A percentile compares a stretch with the other conserved stretches of the same genome.
Conservation (phyloP, 2,113 vertebrate genomes). For the Synchiropus splendidus region DNA sequence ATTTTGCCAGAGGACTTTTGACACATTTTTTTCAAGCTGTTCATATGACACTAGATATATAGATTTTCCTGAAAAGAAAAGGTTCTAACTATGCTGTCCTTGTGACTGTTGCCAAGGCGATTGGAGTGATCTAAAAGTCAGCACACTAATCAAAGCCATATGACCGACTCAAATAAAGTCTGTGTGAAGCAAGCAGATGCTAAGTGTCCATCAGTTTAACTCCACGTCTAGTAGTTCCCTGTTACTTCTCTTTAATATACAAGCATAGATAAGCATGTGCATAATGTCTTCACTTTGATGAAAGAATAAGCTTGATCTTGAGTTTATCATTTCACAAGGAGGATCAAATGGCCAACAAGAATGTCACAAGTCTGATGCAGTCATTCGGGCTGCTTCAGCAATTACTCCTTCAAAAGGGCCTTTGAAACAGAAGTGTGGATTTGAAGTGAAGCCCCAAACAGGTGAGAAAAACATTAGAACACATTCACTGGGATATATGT, state of each 20-base stretch:
- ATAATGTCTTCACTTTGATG: constrained; percentile 47
- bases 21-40: constrained; percentile 25
- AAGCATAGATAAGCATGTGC: constrained; percentile 8
- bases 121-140: constrained; percentile 45
- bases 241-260: constrained; percentile 5
- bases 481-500: constrained; percentile 12
- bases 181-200: constrained; percentile 53
- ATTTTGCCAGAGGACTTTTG: constrained; percentile 22
- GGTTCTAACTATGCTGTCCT: constrained; percentile 49
- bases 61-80: constrained; percentile 8
- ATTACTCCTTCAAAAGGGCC: constrained; percentile 8
- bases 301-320: constrained; percentile 35
- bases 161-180: constrained; percentile 56
- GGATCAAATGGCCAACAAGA: constrained; percentile 28
- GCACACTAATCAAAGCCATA: constrained; percentile 59
- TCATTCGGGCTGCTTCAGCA: constrained; percentile 10
- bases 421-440: constrained; percentile 3
- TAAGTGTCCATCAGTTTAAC: constrained; percentile 54
- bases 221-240: constrained; percentile 29
- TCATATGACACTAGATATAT: constrained; percentile 29
- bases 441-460: constrained; percentile 27
- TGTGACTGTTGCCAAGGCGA: constrained; percentile 47
- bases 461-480: constrained; percentile 35
- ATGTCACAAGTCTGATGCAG: constrained; percentile 24
- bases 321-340: constrained; percentile 46